phyloP scores from a whole-genome alignment of 2,888 invertebrate genomes.

The Xestia sexstrigata region DNA sequence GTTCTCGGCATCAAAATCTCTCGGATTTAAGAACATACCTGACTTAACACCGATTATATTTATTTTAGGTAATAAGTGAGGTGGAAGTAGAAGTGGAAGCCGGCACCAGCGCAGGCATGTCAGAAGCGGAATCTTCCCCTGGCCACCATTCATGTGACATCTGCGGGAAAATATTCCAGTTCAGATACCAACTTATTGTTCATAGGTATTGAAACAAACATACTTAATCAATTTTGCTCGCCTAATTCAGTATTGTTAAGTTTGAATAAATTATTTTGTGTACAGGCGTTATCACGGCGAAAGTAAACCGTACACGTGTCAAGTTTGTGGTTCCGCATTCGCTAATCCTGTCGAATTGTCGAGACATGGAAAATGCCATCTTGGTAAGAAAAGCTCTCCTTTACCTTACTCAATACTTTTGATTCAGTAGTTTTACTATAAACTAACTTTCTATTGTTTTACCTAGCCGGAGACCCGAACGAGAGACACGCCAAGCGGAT shows the following conservation, averaged over 20 bases:
- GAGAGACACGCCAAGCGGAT: constrained; percentile 95
- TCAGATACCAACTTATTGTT: constrained; percentile 96
- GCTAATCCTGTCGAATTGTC: constrained; percentile 95
- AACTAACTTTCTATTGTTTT: neutral
- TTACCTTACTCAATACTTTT: neutral
- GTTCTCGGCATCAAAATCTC: neutral
- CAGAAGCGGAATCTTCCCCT: constrained; percentile 91
- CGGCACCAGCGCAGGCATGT: constrained; percentile 90
- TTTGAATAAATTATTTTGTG: constrained; percentile 44
- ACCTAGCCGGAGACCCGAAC: constrained; percentile 83
- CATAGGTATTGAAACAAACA: constrained; percentile 88
- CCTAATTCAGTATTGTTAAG: neutral
- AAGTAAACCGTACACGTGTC: constrained; percentile 95
- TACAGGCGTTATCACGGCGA: constrained; percentile 95
- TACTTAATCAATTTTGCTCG: constrained; percentile 19
- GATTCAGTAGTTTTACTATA: neutral
- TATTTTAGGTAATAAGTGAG: constrained; percentile 79
- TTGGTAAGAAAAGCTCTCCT: constrained; percentile 90
- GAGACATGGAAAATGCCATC: constrained; percentile 95
- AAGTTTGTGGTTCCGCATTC: constrained; percentile 96
- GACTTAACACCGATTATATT: neutral
- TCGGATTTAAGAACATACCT: too few species aligned
- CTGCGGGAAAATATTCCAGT: constrained; percentile 96
- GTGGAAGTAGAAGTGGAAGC: constrained; percentile 90
- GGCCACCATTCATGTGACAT: constrained; percentile 95